Evolutionary conservation across 2,888 invertebrate species (phyloP).

Genomic region (Rotaria sp.): DNA sequence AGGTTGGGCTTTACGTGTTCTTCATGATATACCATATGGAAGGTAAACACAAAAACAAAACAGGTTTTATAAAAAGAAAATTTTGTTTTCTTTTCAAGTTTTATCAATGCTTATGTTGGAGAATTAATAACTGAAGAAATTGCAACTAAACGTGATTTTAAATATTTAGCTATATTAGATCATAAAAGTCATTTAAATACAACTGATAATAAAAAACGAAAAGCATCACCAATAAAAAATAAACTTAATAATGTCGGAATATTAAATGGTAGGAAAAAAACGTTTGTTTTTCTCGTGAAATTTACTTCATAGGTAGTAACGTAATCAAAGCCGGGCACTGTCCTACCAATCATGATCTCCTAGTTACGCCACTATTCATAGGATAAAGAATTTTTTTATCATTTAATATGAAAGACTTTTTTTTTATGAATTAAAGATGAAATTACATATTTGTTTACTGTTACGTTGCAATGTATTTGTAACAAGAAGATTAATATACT

Average conservation of each 20-base stretch:
- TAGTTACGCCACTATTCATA: too few species aligned
- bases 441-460: too few species aligned
- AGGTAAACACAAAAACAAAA: conserved; percentile 51
- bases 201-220: neutral
- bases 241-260: neutral
- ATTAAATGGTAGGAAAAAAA: neutral
- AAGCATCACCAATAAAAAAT: neutral
- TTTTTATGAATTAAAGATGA: too few species aligned
- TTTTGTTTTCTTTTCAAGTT: neutral
- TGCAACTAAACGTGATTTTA: conserved; percentile 18
- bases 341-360: too few species aligned
- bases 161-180: conserved; percentile 5
- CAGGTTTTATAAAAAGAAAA: too few species aligned
- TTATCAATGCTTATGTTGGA: conserved; percentile 3
- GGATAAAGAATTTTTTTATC: too few species aligned
- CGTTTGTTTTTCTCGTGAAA: too few species aligned
- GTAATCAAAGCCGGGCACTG: too few species aligned
- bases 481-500: too few species aligned
- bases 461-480: too few species aligned
- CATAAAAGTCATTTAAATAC: neutral
- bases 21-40: conserved; percentile 89
- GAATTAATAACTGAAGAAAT: neutral
- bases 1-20: conserved; percentile 90
- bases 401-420: too few species aligned
- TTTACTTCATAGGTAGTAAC: too few species aligned